Conservation (phyloP, 2,888 invertebrate genomes). For the Zelleria hepariella region DNA sequence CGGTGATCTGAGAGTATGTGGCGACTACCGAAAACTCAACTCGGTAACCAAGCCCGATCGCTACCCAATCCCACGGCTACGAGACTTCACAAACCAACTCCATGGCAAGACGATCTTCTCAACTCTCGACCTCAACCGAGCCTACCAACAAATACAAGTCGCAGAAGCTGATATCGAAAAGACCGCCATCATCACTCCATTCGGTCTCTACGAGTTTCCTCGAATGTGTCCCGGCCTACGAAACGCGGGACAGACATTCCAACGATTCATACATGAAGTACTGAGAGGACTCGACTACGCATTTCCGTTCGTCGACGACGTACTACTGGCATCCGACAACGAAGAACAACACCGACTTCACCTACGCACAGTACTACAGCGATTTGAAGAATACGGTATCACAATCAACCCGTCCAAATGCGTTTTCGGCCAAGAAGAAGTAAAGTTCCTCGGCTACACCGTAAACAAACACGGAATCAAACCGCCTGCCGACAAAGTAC, state of each 20-base stretch:
- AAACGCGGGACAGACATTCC: conserved; percentile 9
- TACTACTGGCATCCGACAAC: conserved; percentile 18
- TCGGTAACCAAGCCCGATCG: conserved; percentile 8
- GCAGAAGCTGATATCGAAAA: conserved; percentile 12
- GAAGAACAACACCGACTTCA: conserved; percentile 10
- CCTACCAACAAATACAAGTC: conserved; percentile 13
- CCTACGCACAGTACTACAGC: conserved; percentile 9
- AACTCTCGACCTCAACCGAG: conserved; percentile 15
- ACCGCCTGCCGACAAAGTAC: neutral
- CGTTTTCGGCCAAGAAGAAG: neutral
- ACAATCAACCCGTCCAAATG: neutral
- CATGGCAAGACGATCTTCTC: conserved; percentile 12
- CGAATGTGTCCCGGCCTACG: conserved; percentile 5
- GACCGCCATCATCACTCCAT: conserved; percentile 27
- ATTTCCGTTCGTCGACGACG: conserved; percentile 24
- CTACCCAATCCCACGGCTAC: conserved; percentile 7
- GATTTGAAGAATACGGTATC: conserved; percentile 10
- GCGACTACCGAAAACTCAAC: conserved; percentile 8
- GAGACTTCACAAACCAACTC: conserved; percentile 15
- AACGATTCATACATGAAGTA: conserved; percentile 7
- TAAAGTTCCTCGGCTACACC: conserved; percentile 5
- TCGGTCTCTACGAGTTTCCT: conserved; percentile 29
- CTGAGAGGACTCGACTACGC: conserved; percentile 6
- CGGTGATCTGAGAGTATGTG: conserved; percentile 3
- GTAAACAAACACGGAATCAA: conserved; percentile 5